A percentile compares a stretch with the other conserved stretches of the same genome.
These are phyloP conservation scores for Sinocyclocheilus rhinocerous DNA, from an alignment of 2,113 vertebrate species.

Conservation along the genomic window DNA sequence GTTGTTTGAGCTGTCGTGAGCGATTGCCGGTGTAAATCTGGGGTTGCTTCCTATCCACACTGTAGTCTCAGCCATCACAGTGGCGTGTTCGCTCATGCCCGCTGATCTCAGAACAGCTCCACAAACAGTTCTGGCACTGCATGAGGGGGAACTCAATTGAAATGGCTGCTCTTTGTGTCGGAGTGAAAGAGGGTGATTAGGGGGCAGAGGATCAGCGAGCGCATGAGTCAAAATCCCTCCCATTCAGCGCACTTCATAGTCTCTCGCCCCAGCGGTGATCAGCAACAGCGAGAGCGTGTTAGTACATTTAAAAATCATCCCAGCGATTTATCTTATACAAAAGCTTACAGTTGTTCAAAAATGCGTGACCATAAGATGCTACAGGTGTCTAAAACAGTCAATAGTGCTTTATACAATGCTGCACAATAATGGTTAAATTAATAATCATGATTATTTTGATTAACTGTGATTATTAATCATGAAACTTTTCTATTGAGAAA, in stretches of 20 bases:
- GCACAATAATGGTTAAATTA: too few relatives aligned
- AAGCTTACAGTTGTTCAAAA: not conserved
- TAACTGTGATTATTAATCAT: too few relatives aligned
- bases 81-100: not conserved
- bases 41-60: slow-evolving; percentile 39
- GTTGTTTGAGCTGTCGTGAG: not conserved
- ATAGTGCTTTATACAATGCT: too few relatives aligned
- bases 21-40: slow-evolving; percentile 29
- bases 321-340: not conserved
- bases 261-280: not conserved
- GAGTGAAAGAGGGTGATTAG: slow-evolving; percentile 26
- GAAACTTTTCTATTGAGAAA: too few relatives aligned
- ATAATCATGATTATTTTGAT: too few relatives aligned
- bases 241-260: not conserved
- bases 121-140: not conserved
- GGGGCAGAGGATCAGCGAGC: slow-evolving; percentile 30
- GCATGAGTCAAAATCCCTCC: slow-evolving; percentile 10
- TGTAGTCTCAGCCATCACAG: not conserved
- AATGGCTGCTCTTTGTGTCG: slow-evolving; percentile 41
- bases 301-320: not conserved
- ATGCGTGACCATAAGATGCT: not conserved
- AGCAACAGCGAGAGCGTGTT: not conserved
- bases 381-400: not conserved
- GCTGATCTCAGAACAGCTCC: slow-evolving; percentile 30
- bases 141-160: not conserved